phyloP scores from a whole-genome alignment of 2,888 invertebrate genomes.

The Dicroscelio sp. region DNA sequence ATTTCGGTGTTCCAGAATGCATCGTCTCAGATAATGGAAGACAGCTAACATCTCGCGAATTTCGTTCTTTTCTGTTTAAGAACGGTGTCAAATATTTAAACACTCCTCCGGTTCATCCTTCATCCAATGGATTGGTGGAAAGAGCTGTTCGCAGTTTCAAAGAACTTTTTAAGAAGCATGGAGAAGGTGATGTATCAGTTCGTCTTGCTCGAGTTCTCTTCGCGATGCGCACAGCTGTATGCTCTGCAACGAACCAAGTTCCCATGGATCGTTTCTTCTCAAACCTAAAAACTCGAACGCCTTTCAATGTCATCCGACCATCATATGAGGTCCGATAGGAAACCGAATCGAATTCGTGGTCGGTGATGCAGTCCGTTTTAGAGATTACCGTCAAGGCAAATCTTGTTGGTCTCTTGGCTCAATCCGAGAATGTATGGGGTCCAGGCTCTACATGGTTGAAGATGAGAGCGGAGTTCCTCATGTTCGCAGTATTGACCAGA shows the following conservation, averaged over 20 bases:
- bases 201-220: conserved; percentile 38
- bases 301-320: neutral
- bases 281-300: neutral
- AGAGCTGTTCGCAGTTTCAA: conserved; percentile 16
- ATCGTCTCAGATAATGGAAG: neutral
- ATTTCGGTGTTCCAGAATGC: conserved; percentile 1
- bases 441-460: neutral
- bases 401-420: neutral
- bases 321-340: neutral
- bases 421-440: neutral
- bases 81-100: conserved; percentile 16
- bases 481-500: neutral
- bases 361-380: neutral
- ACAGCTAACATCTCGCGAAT: neutral
- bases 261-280: neutral
- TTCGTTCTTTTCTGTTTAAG: neutral
- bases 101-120: conserved; percentile 38
- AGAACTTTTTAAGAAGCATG: conserved; percentile 1
- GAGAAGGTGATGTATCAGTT: neutral
- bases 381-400: neutral
- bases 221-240: conserved; percentile 26
- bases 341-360: neutral
- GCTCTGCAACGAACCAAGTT: neutral
- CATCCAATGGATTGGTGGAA: conserved; percentile 21
- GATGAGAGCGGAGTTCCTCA: neutral